Evolutionary conservation across 2,113 vertebrate species (phyloP).

Genomic region (Entelurus aequoreus): DNA sequence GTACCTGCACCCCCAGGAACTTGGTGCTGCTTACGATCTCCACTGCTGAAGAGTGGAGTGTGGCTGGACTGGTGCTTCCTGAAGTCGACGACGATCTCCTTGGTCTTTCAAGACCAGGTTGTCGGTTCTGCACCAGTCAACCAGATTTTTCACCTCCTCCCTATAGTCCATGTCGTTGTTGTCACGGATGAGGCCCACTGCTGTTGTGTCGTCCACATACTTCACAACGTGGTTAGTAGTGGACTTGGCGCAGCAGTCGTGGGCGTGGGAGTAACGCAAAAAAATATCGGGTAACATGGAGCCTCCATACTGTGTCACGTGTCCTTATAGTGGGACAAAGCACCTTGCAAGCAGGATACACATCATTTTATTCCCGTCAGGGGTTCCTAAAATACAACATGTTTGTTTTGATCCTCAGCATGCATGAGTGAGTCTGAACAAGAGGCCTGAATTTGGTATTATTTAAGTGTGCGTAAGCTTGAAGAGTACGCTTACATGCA

Average conservation of each 20-base stretch:
- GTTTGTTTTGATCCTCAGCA: conserved; percentile 7
- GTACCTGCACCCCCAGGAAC: too few species aligned
- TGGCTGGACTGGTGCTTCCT: too few species aligned
- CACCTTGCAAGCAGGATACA: not conserved
- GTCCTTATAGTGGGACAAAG: conserved; percentile 3
- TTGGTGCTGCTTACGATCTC: too few species aligned
- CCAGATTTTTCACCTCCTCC: too few species aligned
- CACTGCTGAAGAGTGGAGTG: too few species aligned
- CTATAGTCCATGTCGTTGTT: too few species aligned
- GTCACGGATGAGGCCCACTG: too few species aligned
- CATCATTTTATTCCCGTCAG: not conserved
- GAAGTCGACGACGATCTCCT: too few species aligned
- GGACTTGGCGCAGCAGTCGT: not conserved
- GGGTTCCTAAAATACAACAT: not conserved
- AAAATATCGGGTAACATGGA: not conserved
- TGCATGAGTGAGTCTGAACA: conserved; percentile 23
- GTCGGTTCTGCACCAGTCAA: too few species aligned
- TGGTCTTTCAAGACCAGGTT: too few species aligned
- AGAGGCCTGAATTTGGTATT: conserved; percentile 19
- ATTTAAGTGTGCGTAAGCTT: conserved; percentile 3
- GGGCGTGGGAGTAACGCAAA: not conserved
- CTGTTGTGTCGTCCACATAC: too few species aligned
- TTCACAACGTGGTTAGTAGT: too few species aligned
- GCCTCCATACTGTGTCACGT: not conserved
- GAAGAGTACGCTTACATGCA: conserved; percentile 2